These are phyloP conservation scores for Pelagia noctiluca DNA, from an alignment of 30 jellyfish, hydroid and myxozoan genomes.

Conservation along the genomic window DNA sequence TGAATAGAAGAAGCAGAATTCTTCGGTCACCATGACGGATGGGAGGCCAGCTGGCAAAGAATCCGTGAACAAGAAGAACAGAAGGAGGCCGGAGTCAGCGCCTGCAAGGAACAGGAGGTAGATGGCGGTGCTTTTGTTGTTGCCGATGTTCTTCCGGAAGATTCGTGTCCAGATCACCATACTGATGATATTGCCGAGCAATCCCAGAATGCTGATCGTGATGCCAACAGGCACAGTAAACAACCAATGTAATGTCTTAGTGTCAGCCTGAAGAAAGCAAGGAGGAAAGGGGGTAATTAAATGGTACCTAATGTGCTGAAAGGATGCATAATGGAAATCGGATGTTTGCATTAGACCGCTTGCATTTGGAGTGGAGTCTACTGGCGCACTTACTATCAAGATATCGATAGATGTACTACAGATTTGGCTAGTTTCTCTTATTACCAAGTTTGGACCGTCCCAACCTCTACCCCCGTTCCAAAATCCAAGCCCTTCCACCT, in stretches of 20 bases:
- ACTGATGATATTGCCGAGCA: constrained; percentile 70
- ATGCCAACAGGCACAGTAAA: constrained; percentile 83
- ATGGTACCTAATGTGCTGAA: too few species aligned
- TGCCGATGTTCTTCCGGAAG: constrained; percentile 53
- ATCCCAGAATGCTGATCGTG: constrained; percentile 68
- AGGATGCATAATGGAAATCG: too few species aligned
- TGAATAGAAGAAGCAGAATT: constrained; percentile 55
- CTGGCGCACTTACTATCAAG: too few species aligned
- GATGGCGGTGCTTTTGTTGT: constrained; percentile 72
- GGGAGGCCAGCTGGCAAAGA: constrained; percentile 38
- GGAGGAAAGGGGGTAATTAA: too few species aligned
- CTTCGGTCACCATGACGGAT: constrained; percentile 9
- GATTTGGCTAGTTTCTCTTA: too few species aligned
- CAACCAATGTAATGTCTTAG: constrained; percentile 69
- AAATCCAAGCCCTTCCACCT: too few species aligned
- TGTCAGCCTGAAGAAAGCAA: constrained; percentile 48
- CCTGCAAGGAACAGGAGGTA: constrained; percentile 68
- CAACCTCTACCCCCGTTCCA: too few species aligned
- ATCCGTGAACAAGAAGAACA: constrained; percentile 69
- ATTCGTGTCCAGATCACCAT: constrained; percentile 72
- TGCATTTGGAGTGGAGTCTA: too few species aligned
- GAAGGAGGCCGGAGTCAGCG: constrained; percentile 68
- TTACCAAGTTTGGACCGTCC: too few species aligned
- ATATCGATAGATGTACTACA: too few species aligned
- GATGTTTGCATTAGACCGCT: too few species aligned